Conservation (phyloP, 30 jellyfish, hydroid and myxozoan species). For the Clytia hemisphaerica region DNA sequence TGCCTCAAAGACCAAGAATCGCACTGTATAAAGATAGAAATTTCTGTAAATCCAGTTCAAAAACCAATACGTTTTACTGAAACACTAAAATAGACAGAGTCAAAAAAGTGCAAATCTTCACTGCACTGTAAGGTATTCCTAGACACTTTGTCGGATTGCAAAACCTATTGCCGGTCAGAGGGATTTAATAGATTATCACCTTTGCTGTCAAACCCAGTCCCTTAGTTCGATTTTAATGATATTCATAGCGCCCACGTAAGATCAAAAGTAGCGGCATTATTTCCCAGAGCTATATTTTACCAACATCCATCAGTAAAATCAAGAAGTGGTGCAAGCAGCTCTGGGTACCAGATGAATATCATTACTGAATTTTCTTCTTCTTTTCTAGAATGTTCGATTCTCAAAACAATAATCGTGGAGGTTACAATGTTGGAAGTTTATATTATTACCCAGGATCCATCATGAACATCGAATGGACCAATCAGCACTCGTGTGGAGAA, state of each 20-base stretch:
- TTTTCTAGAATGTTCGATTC: constrained; percentile 74
- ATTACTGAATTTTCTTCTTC: neutral
- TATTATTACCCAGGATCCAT: constrained; percentile 72
- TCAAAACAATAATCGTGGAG: constrained; percentile 92
- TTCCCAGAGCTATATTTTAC: no score
- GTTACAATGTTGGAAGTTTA: constrained; percentile 84
- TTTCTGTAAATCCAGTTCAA: neutral
- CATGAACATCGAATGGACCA: constrained; percentile 86
- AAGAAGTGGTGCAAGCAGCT: no score
- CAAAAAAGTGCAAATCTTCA: neutral
- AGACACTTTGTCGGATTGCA: no score
- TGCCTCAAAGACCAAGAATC: no score
- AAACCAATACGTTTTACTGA: neutral
- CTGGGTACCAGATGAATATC: neutral
- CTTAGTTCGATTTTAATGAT: no score
- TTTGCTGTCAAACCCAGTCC: no score
- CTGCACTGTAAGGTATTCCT: no score
- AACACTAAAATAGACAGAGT: neutral
- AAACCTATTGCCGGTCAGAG: no score
- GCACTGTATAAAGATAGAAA: neutral
- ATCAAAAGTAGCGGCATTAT: no score
- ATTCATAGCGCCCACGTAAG: no score
- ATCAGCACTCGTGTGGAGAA: constrained; percentile 86
- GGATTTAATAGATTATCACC: no score
- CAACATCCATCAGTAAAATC: no score